Evolutionary conservation across 2,113 vertebrate species (phyloP), one percentile per base, ranked within the genome.

Genomic region (Globicephala melas): DNA sequence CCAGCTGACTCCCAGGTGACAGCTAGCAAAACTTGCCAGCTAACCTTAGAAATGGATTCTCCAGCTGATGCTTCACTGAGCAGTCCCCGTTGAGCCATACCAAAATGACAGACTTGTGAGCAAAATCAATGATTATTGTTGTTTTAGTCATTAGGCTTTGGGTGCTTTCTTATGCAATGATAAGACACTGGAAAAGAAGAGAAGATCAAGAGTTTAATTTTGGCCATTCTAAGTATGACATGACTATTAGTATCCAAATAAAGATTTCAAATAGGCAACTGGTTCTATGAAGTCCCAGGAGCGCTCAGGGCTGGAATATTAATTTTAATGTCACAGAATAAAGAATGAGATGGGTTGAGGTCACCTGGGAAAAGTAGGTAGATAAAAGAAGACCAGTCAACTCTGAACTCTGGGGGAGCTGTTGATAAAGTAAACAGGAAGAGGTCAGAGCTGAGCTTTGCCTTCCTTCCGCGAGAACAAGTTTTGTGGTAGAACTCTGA

Each of bases 261-360:
- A 17, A 68, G 53, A 58, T 12, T 84, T 91, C 50, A 88, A 41
- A 44, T 41, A 80, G 65, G n/a, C 36, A 68, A 2, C 3, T 84
- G 70, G 60, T 81, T 80, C 60, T 55, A 5, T 41, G 13, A 91
- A 70, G 36, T 12, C 65, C 25, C 36, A 70, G 41, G 77, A 91
- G 25, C 85, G 55, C 31, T 91, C 44, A 38, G 58, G 20, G 5
- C 71, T 80, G 31, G 67, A 81, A 89, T 88, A 70, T 44, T 73
- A 71, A 88, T 76, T 92, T 84, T 84, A 96, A 68, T 81, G 82
- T 88, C 50, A 84, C 58, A 91, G 41, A 93, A 65, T 91, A 76
- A 82, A 94, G 41, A 83, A 38, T 33, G 74, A 55, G 44, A 77
- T 8, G 26, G 33, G 36, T 68, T 76, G 85, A 68, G 79, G 36